Conservation (phyloP, 2,888 invertebrate species). For the Clunio marinus region DNA sequence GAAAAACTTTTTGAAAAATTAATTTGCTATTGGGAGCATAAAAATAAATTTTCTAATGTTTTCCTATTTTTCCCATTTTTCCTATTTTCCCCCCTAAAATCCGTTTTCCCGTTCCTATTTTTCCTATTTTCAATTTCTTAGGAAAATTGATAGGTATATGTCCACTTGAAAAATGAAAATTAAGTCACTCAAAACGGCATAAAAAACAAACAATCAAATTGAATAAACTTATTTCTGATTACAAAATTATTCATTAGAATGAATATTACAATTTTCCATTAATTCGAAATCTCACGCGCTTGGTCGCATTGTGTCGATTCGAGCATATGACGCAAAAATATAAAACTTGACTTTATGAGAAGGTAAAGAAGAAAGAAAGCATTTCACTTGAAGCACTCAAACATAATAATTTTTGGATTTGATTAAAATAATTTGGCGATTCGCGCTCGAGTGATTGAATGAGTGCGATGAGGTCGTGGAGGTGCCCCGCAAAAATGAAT, state of each 20-base stretch:
- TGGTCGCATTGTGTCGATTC: not conserved
- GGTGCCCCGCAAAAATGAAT: not conserved
- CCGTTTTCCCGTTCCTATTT: no score
- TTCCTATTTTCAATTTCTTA: no score
- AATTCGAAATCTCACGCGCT: constrained; percentile 9
- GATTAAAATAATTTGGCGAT: constrained; percentile 15
- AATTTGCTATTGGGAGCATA: no score
- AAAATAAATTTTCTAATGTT: no score
- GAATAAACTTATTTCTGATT: constrained; percentile 14
- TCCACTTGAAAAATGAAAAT: not conserved
- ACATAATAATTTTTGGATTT: not conserved
- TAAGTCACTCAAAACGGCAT: not conserved
- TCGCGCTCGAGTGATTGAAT: not conserved
- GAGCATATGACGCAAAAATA: not conserved
- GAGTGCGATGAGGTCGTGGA: not conserved
- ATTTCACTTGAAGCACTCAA: not conserved
- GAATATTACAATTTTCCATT: constrained; percentile 36
- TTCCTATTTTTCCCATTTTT: no score
- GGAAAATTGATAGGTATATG: not conserved
- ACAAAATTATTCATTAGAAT: constrained; percentile 22
- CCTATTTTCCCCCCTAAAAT: no score
- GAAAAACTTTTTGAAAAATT: no score
- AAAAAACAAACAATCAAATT: constrained; percentile 31
- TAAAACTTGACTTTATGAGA: no score
- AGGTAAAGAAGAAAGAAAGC: not conserved